Evolutionary conservation across 1,140 invertebrate species (phyloP), one percentile per base, ranked within the genome.

Genomic region (Atopsyche davidsoni): DNA sequence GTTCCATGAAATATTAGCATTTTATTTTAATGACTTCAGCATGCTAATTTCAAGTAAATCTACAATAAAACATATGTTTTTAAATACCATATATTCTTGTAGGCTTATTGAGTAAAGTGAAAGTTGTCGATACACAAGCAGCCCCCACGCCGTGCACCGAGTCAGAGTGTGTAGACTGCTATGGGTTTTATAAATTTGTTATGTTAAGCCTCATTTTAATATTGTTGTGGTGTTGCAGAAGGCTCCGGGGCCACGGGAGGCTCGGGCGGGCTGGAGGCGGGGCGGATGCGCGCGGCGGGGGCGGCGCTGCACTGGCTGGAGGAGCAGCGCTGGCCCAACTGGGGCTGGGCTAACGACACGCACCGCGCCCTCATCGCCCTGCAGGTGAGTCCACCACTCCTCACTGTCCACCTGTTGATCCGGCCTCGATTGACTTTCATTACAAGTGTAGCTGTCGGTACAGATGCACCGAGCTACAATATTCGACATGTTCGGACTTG

Each of bases 291-390:
- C 43, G 77, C 77, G 2, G 75, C 85, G 9, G 75, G 82, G 56
- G 77, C 77, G 28, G 83, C 82, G 0, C 61, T 81, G 16, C 73
- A 80, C 25, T 86, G 83, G 74, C 63, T 86, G 0, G 76, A 82
- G 62, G 77, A 78, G 50, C 82, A 83, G 57, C 75, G 83, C 1
- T 75, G 81, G 64, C 71, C 76, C 2, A 79, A 86, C 55, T 85
- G 80, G 64, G 83, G 84, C n/a, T 87, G 85, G 84, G 79, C 77
- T 24, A 86, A 86, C 51, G 83, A 87, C 51, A 87, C 84, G 2
- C 81, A 85, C 54, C 78, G 81, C 45, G 83, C 84, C 0, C 73
- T 86, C 58, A 71, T 86, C 7, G 82, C 83, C 6, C 66, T 78
- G 44, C 76, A 79, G 66, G 73, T 73, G 57, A 47, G 28, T 45